A percentile compares a stretch with the other conserved stretches of the same genome.
Evolutionary conservation across 2,113 vertebrate genomes (phyloP).

Genomic region (Rousettus leschenaultii): DNA sequence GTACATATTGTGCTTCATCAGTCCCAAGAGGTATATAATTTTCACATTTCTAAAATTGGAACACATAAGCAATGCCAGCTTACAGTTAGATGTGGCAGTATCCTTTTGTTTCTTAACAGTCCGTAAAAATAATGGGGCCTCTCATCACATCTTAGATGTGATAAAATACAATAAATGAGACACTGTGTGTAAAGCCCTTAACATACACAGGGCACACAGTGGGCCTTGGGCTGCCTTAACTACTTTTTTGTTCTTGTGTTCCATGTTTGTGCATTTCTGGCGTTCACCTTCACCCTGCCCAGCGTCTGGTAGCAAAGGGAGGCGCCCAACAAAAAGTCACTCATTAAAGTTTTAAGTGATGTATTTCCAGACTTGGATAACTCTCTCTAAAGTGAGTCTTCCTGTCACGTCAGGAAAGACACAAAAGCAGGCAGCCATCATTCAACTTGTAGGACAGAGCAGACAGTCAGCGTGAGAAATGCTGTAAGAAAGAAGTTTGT

Average conservation of each 20-base stretch:
- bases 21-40: neutral
- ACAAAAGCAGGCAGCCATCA: neutral
- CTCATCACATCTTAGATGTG: neutral
- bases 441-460: neutral
- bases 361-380: neutral
- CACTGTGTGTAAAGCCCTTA: fast-evolving
- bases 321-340: neutral
- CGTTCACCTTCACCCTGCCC: neutral
- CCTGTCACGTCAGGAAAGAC: neutral
- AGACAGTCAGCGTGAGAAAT: neutral
- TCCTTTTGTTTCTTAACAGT: neutral
- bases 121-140: neutral
- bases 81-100: neutral
- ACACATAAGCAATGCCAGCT: neutral
- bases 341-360: neutral
- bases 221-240: neutral
- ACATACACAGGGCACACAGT: fast-evolving
- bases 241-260: neutral
- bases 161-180: neutral
- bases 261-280: neutral
- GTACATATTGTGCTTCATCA: neutral
- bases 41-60: neutral
- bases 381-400: neutral
- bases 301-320: neutral
- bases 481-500: neutral